Percentiles rank a stretch among this genome's conserved stretches.
Conservation (phyloP, 2,797 vertebrate genomes). For the Halcyon badia region DNA sequence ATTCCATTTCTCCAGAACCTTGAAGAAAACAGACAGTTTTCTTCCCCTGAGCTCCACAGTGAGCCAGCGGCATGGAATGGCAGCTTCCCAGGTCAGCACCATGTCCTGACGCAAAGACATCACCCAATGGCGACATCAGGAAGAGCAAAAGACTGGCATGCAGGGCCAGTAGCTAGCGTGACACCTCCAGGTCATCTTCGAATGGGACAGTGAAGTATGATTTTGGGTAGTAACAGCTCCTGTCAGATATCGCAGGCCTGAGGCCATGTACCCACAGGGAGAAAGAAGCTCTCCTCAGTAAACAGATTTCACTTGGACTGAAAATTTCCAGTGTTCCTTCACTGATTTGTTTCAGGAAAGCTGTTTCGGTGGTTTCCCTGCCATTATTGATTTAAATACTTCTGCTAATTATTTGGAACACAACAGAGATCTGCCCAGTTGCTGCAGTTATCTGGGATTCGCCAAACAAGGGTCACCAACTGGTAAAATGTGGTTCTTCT, state of each 20-base stretch:
- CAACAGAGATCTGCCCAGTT: background rate
- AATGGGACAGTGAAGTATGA: background rate
- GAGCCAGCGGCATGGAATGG: accelerated
- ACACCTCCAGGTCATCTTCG: background rate
- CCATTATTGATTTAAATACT: background rate
- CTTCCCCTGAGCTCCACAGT: background rate
- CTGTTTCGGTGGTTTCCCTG: background rate
- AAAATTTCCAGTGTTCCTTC: background rate
- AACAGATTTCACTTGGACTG: background rate
- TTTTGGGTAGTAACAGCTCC: constrained; percentile 23
- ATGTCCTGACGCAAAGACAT: accelerated
- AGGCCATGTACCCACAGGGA: background rate
- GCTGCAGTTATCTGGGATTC: constrained; percentile 17
- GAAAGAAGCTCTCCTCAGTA: background rate
- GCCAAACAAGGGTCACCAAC: background rate
- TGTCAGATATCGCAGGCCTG: background rate
- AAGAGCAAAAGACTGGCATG: background rate
- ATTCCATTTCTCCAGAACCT: background rate
- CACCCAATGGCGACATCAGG: accelerated
- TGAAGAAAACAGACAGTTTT: background rate
- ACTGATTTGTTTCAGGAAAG: background rate
- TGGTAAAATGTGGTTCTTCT: background rate
- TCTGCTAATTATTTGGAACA: background rate
- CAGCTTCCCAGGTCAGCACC: background rate
- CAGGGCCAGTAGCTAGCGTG: background rate